Base-by-base conservation (phyloP, 2,797 vertebrate species). In the Alca torda region DNA sequence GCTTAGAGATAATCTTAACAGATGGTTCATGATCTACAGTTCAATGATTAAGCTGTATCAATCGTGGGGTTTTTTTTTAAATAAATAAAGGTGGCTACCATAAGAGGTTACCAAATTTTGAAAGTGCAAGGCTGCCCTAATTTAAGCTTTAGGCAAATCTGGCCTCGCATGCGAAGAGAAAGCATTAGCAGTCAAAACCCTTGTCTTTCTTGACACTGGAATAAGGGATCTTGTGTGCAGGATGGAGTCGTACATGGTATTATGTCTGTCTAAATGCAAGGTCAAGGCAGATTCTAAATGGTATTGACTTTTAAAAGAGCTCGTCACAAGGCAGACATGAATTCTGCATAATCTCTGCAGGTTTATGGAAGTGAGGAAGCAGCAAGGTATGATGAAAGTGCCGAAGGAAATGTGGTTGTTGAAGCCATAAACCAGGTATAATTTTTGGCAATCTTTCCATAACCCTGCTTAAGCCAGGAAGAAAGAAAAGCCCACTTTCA, bases 231-330 rank as follows among this genome's bases (percentile, higher is more conserved):
- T 89, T 90, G 64, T 85, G 91, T 79, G 73, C 87, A 48, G 81
- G 90, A 95, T 87, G 56, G 59, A 90, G 45, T 69, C 7, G 9
- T 53, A 63, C 56, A 21, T 46, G 43, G 53, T 93, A 77, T 74
- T 91, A 67, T 25, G 65, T 89, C 93, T 94, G n/a, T 90, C 89
- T 80, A 93, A 94, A 65, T 69, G 73, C 81, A 93, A 95, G 90
- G 89, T 95, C 92, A 93, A 83, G 96, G 70, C 57, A 92, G 50
- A 91, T 94, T 93, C 78, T 63, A 82, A 90, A 88, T 59, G 18
- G 26, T 84, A 51, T 43, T 93, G 93, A 87, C 89, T 95, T 90
- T 82, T 90, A 67, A 84, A 91, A 91, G 90, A 95, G 82, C 50
- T 79, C 70, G 84, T 95, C 90, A 87, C 63, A 80, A 94, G 50